Percentiles rank a stretch among this genome's conserved stretches.
These are phyloP conservation scores for Tetranychus truncatus DNA, from an alignment of 2,888 invertebrate genomes.

Conservation along the genomic window DNA sequence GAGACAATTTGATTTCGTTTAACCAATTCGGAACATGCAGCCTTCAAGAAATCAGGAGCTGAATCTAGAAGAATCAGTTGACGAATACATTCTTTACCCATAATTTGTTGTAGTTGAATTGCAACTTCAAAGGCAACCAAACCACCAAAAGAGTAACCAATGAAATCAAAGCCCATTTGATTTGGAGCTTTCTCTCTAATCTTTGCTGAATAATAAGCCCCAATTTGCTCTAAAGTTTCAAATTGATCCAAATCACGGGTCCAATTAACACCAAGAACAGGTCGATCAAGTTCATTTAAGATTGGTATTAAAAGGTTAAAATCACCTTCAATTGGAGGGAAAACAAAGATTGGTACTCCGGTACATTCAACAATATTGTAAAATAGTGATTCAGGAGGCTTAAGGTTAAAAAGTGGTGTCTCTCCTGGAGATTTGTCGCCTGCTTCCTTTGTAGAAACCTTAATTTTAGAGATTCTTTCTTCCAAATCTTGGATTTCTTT, in stretches of 20 bases:
- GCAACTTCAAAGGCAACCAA: constrained; percentile 83
- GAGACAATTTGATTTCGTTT: constrained; percentile 10
- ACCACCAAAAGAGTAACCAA: constrained; percentile 91
- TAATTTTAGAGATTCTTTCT: background rate
- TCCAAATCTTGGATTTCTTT: constrained; percentile 42
- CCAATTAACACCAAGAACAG: constrained; percentile 77
- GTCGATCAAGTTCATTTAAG: constrained; percentile 50
- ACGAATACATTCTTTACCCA: constrained; percentile 33
- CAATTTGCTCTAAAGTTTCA: constrained; percentile 9
- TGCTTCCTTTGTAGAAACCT: background rate
- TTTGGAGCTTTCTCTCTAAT: constrained; percentile 7
- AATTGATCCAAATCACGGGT: constrained; percentile 5
- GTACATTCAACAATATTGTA: constrained; percentile 38
- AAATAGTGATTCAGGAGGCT: constrained; percentile 50
- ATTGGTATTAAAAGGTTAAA: constrained; percentile 51
- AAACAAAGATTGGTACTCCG: constrained; percentile 35
- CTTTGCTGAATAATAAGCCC: background rate
- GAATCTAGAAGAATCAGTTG: constrained; percentile 69
- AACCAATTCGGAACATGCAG: constrained; percentile 5
- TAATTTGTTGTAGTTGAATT: constrained; percentile 47
- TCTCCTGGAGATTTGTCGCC: background rate
- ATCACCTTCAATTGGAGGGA: constrained; percentile 76
- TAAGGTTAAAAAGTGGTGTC: background rate
- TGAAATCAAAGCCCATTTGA: constrained; percentile 62
- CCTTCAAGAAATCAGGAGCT: constrained; percentile 38